Evolutionary conservation across 1,140 invertebrate species (phyloP).

Genomic region (Eueides isabella): DNA sequence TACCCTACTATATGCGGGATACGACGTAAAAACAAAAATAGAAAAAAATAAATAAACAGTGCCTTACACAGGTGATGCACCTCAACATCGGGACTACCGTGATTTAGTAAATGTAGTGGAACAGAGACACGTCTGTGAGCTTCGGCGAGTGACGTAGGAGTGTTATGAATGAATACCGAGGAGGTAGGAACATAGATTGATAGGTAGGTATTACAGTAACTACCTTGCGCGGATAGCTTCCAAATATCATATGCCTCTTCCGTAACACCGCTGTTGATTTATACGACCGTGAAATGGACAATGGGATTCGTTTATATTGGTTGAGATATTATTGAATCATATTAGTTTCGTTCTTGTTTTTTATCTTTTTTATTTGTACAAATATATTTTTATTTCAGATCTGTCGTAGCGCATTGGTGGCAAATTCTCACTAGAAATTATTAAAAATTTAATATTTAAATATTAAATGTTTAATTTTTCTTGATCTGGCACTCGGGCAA

Average conservation of each 20-base stretch:
- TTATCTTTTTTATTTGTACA: not conserved
- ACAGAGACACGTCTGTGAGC: slow-evolving; percentile 28
- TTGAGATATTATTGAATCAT: not conserved
- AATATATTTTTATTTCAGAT: too few species aligned
- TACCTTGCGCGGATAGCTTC: slow-evolving; percentile 60
- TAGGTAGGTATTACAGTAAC: slow-evolving; percentile 65
- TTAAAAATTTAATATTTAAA: too few species aligned
- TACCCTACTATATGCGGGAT: too few species aligned
- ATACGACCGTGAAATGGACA: slow-evolving; percentile 39
- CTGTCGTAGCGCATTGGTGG: too few species aligned
- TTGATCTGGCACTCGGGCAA: too few species aligned
- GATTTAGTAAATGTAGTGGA: not conserved
- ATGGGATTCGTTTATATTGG: slow-evolving; percentile 8
- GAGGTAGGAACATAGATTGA: too few species aligned
- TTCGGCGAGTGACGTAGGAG: slow-evolving; percentile 41
- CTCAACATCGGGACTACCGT: slow-evolving; percentile 53
- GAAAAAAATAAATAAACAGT: not conserved
- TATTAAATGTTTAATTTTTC: too few species aligned
- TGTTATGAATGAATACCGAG: slow-evolving; percentile 60
- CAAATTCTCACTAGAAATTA: too few species aligned
- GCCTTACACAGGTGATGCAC: slow-evolving; percentile 67
- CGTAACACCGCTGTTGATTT: slow-evolving; percentile 62
- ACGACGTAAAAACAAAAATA: too few species aligned
- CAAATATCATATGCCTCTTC: slow-evolving; percentile 55
- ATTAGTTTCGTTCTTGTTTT: not conserved